Base-by-base conservation (phyloP, 2,113 vertebrate species). In the Kryptolebias marmoratus region DNA sequence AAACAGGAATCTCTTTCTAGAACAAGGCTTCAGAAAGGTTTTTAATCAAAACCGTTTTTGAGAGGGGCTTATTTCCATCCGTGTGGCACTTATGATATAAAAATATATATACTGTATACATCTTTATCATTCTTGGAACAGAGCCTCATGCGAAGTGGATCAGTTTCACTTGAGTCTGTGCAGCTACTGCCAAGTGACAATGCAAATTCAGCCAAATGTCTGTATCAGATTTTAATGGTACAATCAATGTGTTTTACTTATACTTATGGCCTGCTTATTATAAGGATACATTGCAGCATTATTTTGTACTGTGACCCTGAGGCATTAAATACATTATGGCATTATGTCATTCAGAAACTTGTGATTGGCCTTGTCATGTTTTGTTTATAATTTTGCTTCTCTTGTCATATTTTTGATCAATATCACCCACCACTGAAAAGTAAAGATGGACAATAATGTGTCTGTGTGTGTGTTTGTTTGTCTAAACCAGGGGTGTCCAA, bases 41-140 rank as follows among this genome's bases (percentile, higher is more conserved):
- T 64, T 68, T 56, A 63, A n/a, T 76, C 27, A 47, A 68, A 84
- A 64, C 22, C 49, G 60, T 57, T 80, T 69, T 72, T 39, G 57
- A 62, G 59, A 45, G 50, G 16, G n/a, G 50, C 47, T 49, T 44
- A 54, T 80, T 49, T 75, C 50, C 30, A 70, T 66, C 57, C 68
- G 36, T 64, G 22, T 45, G 42, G 11, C 68, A 36, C 47, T 64
- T 57, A 64, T 31, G 73, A 32, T 64, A 79, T 61, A 31, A 47
- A 81, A 53, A 62, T 8, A 9, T 42, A 9, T 42, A 42, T 2
- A 59, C 16, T 22, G 32, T 53, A 27, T 36, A 59, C 31, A 0
- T 80, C 67, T 77, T 67, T 70, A 79, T 75, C 77, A 81, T 68
- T 75, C 71, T 61, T 74, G 76, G 60, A 79, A 28, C 52, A 64